Conservation (phyloP, 1,140 invertebrate species). For the Aphidius ervi region DNA sequence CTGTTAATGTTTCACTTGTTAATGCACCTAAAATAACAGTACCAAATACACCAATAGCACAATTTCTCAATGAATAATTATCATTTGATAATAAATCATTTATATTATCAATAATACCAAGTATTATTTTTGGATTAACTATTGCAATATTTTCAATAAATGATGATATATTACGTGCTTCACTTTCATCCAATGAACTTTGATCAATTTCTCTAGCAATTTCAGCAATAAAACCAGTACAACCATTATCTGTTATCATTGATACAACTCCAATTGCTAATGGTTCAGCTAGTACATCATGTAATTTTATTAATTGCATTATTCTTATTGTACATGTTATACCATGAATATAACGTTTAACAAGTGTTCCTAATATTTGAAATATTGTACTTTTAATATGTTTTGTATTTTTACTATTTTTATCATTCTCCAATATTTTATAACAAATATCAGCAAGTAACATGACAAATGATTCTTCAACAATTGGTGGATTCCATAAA, state of each 20-base stretch:
- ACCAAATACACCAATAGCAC: conserved; percentile 73
- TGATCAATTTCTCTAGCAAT: conserved; percentile 69
- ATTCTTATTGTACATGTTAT: conserved; percentile 63
- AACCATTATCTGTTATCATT: conserved; percentile 61
- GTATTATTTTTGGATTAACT: conserved; percentile 61
- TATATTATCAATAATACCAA: conserved; percentile 60
- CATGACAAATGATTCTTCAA: conserved; percentile 72
- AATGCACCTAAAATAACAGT: conserved; percentile 68
- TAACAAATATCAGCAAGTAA: conserved; percentile 68
- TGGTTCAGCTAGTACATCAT: conserved; percentile 65
- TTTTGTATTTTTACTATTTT: conserved; percentile 33
- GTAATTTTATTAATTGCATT: conserved; percentile 70
- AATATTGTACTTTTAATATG: conserved; percentile 32
- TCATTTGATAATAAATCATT: conserved; percentile 59
- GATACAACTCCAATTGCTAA: conserved; percentile 65
- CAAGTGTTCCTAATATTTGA: conserved; percentile 74
- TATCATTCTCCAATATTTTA: conserved; percentile 67
- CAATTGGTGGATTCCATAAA: conserved; percentile 76
- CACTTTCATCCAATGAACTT: conserved; percentile 57
- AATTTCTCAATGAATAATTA: conserved; percentile 77
- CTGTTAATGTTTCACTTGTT: conserved; percentile 64
- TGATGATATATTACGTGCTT: conserved; percentile 60
- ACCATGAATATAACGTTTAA: conserved; percentile 78
- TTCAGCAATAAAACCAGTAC: conserved; percentile 64
- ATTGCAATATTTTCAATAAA: conserved; percentile 70